These are phyloP conservation scores for Chesias legatella DNA, from an alignment of 2,888 invertebrate species.

Conservation along the genomic window DNA sequence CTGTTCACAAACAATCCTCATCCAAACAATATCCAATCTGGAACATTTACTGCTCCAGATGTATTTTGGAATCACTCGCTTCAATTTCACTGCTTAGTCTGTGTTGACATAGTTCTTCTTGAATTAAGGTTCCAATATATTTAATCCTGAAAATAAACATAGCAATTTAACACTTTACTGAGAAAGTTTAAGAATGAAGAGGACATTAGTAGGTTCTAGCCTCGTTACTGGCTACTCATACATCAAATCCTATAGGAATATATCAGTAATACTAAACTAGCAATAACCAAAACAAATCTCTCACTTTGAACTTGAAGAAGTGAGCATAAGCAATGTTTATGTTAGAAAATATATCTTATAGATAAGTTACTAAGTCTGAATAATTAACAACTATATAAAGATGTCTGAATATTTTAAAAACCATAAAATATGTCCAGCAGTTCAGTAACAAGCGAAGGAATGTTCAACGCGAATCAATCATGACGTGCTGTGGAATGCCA, in stretches of 20 bases:
- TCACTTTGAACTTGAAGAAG: constrained; percentile 1
- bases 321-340: neutral
- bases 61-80: constrained; percentile 11
- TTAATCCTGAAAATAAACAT: constrained; percentile 13
- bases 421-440: constrained; percentile 17
- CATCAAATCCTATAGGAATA: no score
- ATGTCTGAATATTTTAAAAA: constrained; percentile 16
- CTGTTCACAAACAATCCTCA: constrained; percentile 46
- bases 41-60: constrained; percentile 17
- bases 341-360: neutral
- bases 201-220: no score
- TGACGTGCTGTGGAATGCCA: constrained; percentile 74
- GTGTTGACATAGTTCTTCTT: constrained; percentile 22
- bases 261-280: no score
- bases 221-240: no score
- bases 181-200: no score
- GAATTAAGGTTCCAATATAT: neutral
- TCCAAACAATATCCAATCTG: constrained; percentile 28
- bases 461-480: constrained; percentile 57
- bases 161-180: no score
- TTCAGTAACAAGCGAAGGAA: constrained; percentile 40
- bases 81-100: constrained; percentile 24
- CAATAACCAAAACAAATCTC: no score
- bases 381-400: no score
- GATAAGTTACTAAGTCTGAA: neutral